Evolutionary conservation across 2,888 invertebrate species (phyloP).

Genomic region (Tetragonula carbonaria): DNA sequence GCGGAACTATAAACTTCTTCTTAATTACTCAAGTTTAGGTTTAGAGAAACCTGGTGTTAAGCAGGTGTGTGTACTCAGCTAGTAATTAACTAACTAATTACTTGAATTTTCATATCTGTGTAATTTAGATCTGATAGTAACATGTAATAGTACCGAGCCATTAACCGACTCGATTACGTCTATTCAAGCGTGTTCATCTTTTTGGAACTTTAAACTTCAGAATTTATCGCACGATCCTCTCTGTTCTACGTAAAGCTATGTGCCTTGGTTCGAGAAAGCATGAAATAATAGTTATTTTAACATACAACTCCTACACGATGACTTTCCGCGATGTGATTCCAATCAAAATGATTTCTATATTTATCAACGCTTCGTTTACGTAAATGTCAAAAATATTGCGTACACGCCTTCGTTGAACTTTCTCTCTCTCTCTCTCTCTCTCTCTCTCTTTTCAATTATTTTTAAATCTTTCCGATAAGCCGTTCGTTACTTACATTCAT

Average conservation of each 20-base stretch:
- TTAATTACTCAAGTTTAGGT: constrained; percentile 8
- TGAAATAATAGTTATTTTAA: not conserved
- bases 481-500: not conserved
- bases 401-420: not conserved
- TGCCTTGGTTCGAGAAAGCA: not conserved
- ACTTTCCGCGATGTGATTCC: not conserved
- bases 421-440: not conserved
- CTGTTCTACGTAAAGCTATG: not conserved
- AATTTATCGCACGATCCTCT: not conserved
- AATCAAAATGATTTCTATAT: not conserved
- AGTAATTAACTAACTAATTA: constrained; percentile 9
- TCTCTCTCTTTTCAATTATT: not conserved
- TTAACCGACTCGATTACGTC: not conserved
- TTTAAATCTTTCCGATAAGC: not conserved
- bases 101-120: not conserved
- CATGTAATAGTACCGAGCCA: not conserved
- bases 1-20: not conserved
- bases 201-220: not conserved
- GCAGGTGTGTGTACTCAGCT: not conserved
- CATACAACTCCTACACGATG: not conserved
- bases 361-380: not conserved
- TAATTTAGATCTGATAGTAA: constrained; percentile 6
- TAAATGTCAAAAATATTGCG: not conserved
- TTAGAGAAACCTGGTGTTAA: not conserved
- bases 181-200: not conserved